Conservation (phyloP, 2,888 invertebrate species). For the Phymatocera aterrima region DNA sequence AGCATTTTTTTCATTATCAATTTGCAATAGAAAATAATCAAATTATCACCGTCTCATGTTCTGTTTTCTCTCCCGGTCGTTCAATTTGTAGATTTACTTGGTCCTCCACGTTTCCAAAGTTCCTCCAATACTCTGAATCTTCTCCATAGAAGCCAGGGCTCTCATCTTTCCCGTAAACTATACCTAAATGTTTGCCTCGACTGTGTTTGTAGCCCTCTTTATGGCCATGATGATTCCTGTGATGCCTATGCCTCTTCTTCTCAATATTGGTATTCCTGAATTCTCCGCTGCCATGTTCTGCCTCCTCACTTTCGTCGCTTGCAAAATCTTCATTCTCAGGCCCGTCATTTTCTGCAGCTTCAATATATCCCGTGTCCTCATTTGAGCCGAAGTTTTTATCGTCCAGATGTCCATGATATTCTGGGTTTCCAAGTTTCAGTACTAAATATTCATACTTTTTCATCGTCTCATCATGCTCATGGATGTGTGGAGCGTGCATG, state of each 20-base stretch:
- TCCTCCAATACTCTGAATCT: constrained; percentile 64
- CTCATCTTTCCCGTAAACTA: constrained; percentile 60
- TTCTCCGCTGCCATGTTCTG: constrained; percentile 20
- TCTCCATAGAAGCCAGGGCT: constrained; percentile 68
- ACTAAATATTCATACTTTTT: constrained; percentile 65
- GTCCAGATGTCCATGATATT: constrained; percentile 64
- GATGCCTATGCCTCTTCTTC: constrained; percentile 32
- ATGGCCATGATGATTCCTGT: constrained; percentile 7
- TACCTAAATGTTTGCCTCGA: constrained; percentile 30
- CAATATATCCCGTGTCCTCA: background rate
- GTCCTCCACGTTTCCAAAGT: constrained; percentile 48
- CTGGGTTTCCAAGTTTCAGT: constrained; percentile 58
- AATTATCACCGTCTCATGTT: background rate
- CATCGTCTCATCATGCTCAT: constrained; percentile 56
- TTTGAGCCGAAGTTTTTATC: background rate
- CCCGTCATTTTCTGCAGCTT: constrained; percentile 40
- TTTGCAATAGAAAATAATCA: too few species aligned
- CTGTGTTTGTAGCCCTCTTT: background rate
- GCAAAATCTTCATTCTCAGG: constrained; percentile 42
- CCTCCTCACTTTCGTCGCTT: background rate
- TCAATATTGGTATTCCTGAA: too few species aligned
- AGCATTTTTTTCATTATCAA: too few species aligned
- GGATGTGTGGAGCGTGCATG: constrained; percentile 67
- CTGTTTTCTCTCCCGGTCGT: constrained; percentile 42
- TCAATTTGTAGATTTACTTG: constrained; percentile 41